Evolutionary conservation across 2,113 vertebrate genomes (phyloP).

Genomic region (Solea senegalensis): DNA sequence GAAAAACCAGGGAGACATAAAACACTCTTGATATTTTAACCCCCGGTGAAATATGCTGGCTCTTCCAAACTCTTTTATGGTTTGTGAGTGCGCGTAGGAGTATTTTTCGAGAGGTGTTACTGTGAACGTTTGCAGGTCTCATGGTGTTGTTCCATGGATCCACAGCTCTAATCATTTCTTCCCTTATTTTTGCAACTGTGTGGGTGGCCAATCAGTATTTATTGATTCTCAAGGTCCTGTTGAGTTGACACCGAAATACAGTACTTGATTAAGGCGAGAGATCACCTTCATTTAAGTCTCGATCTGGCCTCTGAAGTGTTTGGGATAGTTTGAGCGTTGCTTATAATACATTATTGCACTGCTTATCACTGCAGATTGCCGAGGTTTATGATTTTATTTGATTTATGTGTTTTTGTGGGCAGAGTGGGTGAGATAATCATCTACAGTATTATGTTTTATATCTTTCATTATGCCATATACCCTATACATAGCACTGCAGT

Average conservation of each 20-base stretch:
- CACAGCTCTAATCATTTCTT: background rate
- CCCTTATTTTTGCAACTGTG: background rate
- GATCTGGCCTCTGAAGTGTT: no score
- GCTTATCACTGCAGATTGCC: no score
- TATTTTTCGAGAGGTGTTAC: background rate
- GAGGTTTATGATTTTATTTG: no score
- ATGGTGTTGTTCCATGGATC: conserved; percentile 11
- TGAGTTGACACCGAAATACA: background rate
- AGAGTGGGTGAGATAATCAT: no score
- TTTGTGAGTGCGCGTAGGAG: conserved; percentile 2
- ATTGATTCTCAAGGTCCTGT: background rate
- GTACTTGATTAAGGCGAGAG: background rate
- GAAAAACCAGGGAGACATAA: conserved; percentile 18
- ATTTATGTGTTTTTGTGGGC: no score
- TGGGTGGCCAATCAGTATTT: background rate
- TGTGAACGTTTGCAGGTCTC: conserved; percentile 3
- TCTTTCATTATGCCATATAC: no score
- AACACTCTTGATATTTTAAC: conserved; percentile 24
- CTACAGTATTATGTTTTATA: no score
- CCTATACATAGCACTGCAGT: no score
- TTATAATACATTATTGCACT: no score
- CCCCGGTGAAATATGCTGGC: conserved; percentile 3
- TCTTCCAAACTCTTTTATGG: conserved; percentile 19
- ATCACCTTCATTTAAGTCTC: background rate
- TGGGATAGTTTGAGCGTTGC: no score